phyloP scores from a whole-genome alignment of 2,888 invertebrate genomes.

The Callosobruchus maculatus region DNA sequence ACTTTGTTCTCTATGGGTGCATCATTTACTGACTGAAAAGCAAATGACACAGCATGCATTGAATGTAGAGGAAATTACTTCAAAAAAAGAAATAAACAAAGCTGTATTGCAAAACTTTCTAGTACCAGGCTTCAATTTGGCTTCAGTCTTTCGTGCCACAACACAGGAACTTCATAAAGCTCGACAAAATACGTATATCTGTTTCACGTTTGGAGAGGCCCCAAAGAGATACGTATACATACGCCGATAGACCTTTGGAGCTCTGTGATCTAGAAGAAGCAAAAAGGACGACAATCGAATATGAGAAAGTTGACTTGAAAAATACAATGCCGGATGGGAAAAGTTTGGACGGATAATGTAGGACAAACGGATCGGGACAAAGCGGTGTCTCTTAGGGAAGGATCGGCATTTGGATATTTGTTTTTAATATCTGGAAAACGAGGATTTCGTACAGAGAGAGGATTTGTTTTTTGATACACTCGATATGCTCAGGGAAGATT shows the following conservation, averaged over 20 bases:
- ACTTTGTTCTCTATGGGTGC: too few relatives aligned
- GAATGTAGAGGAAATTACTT: too few relatives aligned
- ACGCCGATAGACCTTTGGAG: not conserved
- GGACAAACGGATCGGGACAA: not conserved
- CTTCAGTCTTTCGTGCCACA: not conserved
- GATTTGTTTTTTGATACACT: not conserved
- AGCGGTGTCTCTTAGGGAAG: not conserved
- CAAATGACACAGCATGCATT: too few relatives aligned
- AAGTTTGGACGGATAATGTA: not conserved
- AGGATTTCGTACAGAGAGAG: not conserved
- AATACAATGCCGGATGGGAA: not conserved
- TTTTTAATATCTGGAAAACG: not conserved
- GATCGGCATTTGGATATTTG: not conserved
- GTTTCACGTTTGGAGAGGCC: not conserved
- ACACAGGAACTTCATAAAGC: not conserved
- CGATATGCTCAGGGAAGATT: not conserved
- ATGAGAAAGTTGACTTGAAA: not conserved
- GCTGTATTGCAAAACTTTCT: too few relatives aligned
- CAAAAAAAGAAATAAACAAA: too few relatives aligned
- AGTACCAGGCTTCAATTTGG: not conserved
- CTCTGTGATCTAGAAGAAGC: not conserved
- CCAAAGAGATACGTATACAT: not conserved
- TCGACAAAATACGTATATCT: not conserved
- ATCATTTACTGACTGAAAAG: too few relatives aligned
- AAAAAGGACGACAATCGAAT: not conserved